These are phyloP conservation scores for Enteromius argenteus DNA, from an alignment of 2,797 vertebrate species.

Conservation along the genomic window DNA sequence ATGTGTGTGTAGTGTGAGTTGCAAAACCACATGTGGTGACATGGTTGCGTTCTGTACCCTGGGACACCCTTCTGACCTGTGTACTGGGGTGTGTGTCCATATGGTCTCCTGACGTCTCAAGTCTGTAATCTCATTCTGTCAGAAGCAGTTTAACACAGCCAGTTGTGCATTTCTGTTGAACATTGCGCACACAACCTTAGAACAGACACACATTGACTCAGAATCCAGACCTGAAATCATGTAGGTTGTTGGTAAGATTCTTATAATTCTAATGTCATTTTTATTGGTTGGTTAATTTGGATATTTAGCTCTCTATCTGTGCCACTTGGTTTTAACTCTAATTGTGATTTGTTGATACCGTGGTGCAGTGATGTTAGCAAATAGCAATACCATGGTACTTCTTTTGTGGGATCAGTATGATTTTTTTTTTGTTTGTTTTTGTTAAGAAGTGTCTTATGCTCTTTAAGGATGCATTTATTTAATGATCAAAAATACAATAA, in stretches of 20 bases:
- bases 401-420: background rate
- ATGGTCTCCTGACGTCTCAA: conserved; percentile 33
- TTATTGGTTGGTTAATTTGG: background rate
- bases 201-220: background rate
- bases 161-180: conserved; percentile 18
- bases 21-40: background rate
- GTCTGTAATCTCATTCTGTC: conserved; percentile 45
- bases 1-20: background rate
- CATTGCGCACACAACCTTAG: background rate
- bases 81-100: background rate
- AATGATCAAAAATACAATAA: background rate
- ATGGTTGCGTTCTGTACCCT: conserved; percentile 16
- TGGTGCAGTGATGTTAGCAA: background rate
- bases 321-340: background rate
- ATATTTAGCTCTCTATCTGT: background rate
- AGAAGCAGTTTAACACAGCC: conserved; percentile 35
- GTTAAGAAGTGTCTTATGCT: background rate
- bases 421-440: background rate
- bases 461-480: background rate
- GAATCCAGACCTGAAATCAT: conserved; percentile 1
- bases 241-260: conserved; percentile 23
- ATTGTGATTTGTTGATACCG: background rate
- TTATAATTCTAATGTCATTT: background rate
- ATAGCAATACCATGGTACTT: background rate
- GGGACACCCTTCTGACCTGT: background rate